Evolutionary conservation across 2,888 invertebrate species (phyloP).

Genomic region (Acanthopleura granulata): DNA sequence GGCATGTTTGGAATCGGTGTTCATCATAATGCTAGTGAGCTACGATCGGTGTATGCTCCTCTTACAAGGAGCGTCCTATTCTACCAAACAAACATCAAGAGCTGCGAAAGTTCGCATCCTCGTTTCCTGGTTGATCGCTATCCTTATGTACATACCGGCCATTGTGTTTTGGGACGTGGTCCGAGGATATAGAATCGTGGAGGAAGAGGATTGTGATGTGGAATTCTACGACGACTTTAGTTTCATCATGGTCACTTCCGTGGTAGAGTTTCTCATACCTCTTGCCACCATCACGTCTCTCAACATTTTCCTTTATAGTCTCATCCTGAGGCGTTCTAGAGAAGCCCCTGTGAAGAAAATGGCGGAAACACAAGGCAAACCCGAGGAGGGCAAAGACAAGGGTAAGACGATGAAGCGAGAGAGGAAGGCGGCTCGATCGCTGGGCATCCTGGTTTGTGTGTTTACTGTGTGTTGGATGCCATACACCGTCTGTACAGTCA

Average conservation of each 20-base stretch:
- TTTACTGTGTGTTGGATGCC: constrained; percentile 49
- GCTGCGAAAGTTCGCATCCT: constrained; percentile 33
- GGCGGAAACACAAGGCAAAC: not conserved
- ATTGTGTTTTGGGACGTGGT: constrained; percentile 50
- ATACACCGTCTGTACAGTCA: constrained; percentile 43
- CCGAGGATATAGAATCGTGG: constrained; percentile 40
- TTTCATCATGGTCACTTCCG: constrained; percentile 41
- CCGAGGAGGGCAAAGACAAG: not conserved
- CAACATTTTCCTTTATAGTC: constrained; percentile 28
- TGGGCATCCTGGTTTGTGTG: constrained; percentile 42
- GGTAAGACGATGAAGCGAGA: constrained; percentile 22
- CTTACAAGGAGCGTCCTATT: constrained; percentile 38
- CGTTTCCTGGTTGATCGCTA: constrained; percentile 42
- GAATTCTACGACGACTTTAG: constrained; percentile 41
- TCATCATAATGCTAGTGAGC: constrained; percentile 47
- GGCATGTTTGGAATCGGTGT: constrained; percentile 41
- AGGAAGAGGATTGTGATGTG: constrained; percentile 43
- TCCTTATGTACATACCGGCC: constrained; percentile 44
- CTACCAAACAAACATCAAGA: constrained; percentile 33
- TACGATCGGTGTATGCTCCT: constrained; percentile 44
- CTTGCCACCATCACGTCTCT: constrained; percentile 35
- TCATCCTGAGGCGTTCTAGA: not conserved
- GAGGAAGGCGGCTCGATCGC: constrained; percentile 37
- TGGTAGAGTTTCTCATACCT: constrained; percentile 47
- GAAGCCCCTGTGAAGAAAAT: not conserved